Evolutionary conservation across 2,888 invertebrate species (phyloP), one percentile per base, ranked within the genome.

Genomic region (Dynastes tityus): DNA sequence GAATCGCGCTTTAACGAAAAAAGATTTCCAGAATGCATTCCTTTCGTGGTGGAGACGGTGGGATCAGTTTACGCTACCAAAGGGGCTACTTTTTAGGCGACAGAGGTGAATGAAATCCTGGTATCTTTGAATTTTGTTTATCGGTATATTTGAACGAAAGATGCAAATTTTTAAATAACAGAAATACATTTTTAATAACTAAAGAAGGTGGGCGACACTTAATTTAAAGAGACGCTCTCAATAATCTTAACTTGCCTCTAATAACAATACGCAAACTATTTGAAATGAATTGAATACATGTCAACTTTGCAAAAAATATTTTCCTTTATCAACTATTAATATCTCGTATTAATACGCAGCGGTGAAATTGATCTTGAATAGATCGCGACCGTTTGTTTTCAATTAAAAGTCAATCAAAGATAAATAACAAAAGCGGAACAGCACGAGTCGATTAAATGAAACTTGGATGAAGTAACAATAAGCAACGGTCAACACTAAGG

Each of bases 391-490:
- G 55, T 55, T 71, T 55, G 71, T 55, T 81, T 78, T 80, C 83
- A 83, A 84, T 83, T 83, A 82, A 82, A 82, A 81, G 80, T 80
- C 83, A 83, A 84, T 84, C 84, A 82, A 82, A 82, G 80, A 81
- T 81, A 82, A 81, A 82, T 79, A 80, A 78, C 80, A 80, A 81
- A 82, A 83, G 81, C 83, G 83, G 81, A 82, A 81, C 80, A 82
- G 81, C 80, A 82, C 78, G 79, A 70, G 82, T 80, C 81, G 81
- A 80, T 82, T 84, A 82, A 84, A 82, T 83, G 83, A 81, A 82
- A 82, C 78, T 80, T 76, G 81, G 83, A 84, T 82, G 83, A 84
- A 82, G 81, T 81, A 83, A 82, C 82, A 71, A 71, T 71, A 71
- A 71, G 37, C 81, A 83, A 83, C 81, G 80, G 82, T 82, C 82